Evolutionary conservation across 2,888 invertebrate genomes (phyloP), one percentile per base, ranked within the genome.

Genomic region (Thymelicus acteon): DNA sequence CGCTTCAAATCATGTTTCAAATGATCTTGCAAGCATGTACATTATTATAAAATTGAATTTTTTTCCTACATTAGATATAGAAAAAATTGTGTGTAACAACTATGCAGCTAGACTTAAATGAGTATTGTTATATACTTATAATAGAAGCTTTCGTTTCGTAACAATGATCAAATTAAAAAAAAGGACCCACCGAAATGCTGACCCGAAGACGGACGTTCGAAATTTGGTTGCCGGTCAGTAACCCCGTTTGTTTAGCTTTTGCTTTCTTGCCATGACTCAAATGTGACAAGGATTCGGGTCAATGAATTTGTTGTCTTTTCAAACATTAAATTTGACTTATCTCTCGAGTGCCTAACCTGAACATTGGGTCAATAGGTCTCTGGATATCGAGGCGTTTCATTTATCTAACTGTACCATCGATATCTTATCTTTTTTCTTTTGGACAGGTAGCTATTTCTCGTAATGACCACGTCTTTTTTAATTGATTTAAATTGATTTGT

Each of bases 171-270:
- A 52, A 47, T 47, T 19, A 19, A 19, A 47, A 47, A 52, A 52
- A 52, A 52, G 19, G 19, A 52, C 7, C 0, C 7, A 4, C 19
- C 19, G 7, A 7, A 52, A 19, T 52, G 12, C 12, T 44, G 49
- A 52, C 49, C 49, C 19, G 6, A 52, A 52, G 19, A 52, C 19
- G 19, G 7, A 1, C 15, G 73, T 77, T 78, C 72, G 72, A 77
- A 79, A 78, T 65, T 63, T 60, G 58, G 65, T 72, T 73, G 75
- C 64, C 76, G 81, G 79, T 79, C 80, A 69, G 68, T 67, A 80
- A 81, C 83, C 83, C 78, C 75, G 75, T 76, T 73, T 52, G 49
- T 60, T 47, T 60, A 61, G 31, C 12, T n/a, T 54, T 61, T 68
- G 60, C 61, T 67, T 67, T 67, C 67, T 67, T 67, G 48, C 39